These are phyloP conservation scores for Delia radicum DNA, from an alignment of 1,140 invertebrate genomes.

Conservation along the genomic window DNA sequence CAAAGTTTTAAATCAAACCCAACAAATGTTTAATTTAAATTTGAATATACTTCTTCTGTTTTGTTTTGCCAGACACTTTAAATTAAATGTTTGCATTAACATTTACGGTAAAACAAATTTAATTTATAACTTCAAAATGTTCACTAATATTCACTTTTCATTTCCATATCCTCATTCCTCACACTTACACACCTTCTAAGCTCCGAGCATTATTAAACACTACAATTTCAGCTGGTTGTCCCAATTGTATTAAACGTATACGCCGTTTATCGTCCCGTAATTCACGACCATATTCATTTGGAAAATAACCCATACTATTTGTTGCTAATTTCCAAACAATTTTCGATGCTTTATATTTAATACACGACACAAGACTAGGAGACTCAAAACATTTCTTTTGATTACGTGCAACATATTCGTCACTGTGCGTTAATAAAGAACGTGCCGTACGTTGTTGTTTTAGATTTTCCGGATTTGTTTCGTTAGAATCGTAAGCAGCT, in stretches of 20 bases:
- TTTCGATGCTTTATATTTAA: conserved; percentile 49
- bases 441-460: background rate
- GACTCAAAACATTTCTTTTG: conserved; percentile 47
- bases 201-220: conserved; percentile 49
- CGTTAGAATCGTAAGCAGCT: background rate
- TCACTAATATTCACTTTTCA: too few species aligned
- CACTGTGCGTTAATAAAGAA: conserved; percentile 30
- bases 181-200: conserved; percentile 41
- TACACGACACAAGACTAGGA: conserved; percentile 48
- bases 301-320: conserved; percentile 49
- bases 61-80: too few species aligned
- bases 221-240: conserved; percentile 39
- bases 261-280: conserved; percentile 32
- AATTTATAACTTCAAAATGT: too few species aligned
- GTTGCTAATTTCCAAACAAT: conserved; percentile 51
- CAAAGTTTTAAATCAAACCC: too few species aligned
- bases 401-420: conserved; percentile 44
- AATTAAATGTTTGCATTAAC: too few species aligned
- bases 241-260: conserved; percentile 44
- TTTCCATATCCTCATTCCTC: too few species aligned
- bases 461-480: background rate
- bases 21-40: too few species aligned
- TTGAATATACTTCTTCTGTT: too few species aligned
- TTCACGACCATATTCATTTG: conserved; percentile 45
- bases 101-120: too few species aligned